These are phyloP conservation scores for Nysson spinosus DNA, from an alignment of 2,888 invertebrate species.

Conservation along the genomic window DNA sequence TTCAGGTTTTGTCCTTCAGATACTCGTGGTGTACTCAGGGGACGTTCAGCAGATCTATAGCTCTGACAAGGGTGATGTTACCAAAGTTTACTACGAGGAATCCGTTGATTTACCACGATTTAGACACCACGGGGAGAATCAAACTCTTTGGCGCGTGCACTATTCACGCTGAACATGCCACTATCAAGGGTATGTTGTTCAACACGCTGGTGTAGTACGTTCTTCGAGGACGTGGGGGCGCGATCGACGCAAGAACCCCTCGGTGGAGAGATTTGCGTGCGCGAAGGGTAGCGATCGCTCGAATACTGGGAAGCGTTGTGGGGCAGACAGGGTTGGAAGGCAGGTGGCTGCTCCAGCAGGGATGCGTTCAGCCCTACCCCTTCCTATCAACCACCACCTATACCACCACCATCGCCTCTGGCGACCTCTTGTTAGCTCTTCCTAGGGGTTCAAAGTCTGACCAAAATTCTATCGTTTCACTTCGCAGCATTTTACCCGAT, in stretches of 20 bases:
- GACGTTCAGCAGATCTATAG: conserved; percentile 43
- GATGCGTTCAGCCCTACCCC: conserved; percentile 65
- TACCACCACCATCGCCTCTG: conserved; percentile 20
- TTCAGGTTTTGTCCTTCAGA: conserved; percentile 15
- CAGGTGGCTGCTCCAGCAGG: conserved; percentile 65
- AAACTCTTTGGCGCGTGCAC: not conserved
- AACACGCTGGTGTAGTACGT: conserved; percentile 34
- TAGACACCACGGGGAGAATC: not conserved
- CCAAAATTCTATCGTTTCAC: conserved; percentile 8
- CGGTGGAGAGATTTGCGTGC: conserved; percentile 52
- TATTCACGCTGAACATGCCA: conserved; percentile 22
- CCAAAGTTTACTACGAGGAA: not conserved
- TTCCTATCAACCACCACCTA: conserved; percentile 36
- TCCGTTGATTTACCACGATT: not conserved
- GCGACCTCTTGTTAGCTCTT: conserved; percentile 33
- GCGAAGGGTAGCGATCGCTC: conserved; percentile 57
- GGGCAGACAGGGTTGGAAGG: conserved; percentile 61
- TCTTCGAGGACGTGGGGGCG: conserved; percentile 34
- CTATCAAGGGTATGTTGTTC: conserved; percentile 15
- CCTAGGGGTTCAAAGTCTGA: conserved; percentile 4
- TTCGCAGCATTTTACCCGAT: not conserved
- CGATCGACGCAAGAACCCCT: conserved; percentile 52
- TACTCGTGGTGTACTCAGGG: conserved; percentile 13
- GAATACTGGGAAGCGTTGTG: conserved; percentile 65
- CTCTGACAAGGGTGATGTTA: conserved; percentile 16